Conservation (phyloP, 2,888 invertebrate genomes). For the Tenthredo livida region DNA sequence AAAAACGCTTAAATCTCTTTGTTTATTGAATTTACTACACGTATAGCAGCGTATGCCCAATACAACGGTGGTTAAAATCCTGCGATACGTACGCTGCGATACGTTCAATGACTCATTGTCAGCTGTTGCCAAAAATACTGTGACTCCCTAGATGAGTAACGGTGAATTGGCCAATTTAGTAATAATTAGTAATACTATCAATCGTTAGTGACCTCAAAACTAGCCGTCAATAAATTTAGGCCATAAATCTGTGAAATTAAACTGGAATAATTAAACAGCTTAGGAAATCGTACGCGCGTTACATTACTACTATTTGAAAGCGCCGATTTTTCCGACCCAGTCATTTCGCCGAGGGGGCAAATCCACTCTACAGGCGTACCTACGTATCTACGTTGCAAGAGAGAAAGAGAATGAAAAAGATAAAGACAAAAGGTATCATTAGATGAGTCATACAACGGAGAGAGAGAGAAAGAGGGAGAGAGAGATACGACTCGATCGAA, state of each 20-base stretch:
- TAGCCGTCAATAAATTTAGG: background rate
- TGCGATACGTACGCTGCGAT: background rate
- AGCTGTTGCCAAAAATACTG: slow-evolving; percentile 11
- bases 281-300: background rate
- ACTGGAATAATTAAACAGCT: background rate
- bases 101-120: slow-evolving; percentile 18
- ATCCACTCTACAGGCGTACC: background rate
- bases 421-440: slow-evolving; percentile 42
- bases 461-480: slow-evolving; percentile 18
- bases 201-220: background rate
- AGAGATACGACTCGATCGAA: slow-evolving; percentile 27
- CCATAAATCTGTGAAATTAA: background rate
- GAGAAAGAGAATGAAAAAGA: background rate
- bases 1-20: background rate
- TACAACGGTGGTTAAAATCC: background rate
- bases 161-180: background rate
- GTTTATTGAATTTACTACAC: background rate
- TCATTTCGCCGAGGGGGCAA: background rate
- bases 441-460: slow-evolving; percentile 39
- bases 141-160: background rate
- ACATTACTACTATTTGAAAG: background rate
- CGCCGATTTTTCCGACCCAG: slow-evolving; percentile 11
- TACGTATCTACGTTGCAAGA: background rate
- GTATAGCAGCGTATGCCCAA: background rate
- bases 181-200: slow-evolving; percentile 13